Base-by-base conservation (phyloP, 2,113 vertebrate genomes). In the Mustela nigripes region DNA sequence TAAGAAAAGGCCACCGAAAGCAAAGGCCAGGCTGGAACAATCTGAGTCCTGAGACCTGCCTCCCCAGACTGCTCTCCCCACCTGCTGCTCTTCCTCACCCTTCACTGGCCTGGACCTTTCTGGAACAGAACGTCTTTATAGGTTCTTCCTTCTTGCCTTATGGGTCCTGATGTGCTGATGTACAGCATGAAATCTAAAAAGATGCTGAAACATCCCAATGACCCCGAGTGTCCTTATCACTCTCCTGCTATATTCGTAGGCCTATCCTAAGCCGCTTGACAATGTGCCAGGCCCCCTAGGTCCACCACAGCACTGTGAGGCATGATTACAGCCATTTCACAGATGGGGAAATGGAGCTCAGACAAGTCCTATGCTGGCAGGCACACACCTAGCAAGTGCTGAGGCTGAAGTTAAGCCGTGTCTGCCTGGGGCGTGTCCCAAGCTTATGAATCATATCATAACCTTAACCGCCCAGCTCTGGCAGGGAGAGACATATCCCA, bases 401-500 rank as follows among this genome's bases (percentile, higher is more conserved):
- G 56, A n/a, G 74, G 74, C 12, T 0, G 2, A 81, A 58, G 63
- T 74, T 56, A 71, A 74, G 67, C 24, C 56, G 39, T 2, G 26
- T 31, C 39, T 78, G 42, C 31, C 82, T 31, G 63, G 33, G 39
- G 45, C 21, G 24, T n/a, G 24, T 26, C 7, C 8, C 16, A 22
- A 6, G 71, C 28, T 71, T 42, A 79, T 15, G 39, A 60, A 53
- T 53, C 50, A 53, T 8, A 19, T 24, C n/a, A 11, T 48, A 58
- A 45, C 11, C 31, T 0, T 65, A 63, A 65, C 26, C 11, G 98
- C 97, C 91, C 96, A 98, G 82, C 99, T 99, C 99, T 3, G 99
- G 99, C 97, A 99, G 98, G 96, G 99, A 99, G 78, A 99, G 99
- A 96, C 99, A 99, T 98, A 99, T 99, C 18, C 99, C 99, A 88